Percentiles rank a stretch among this genome's conserved stretches.
Evolutionary conservation across 2,113 vertebrate genomes (phyloP).

Genomic region (Leptosomus discolor): DNA sequence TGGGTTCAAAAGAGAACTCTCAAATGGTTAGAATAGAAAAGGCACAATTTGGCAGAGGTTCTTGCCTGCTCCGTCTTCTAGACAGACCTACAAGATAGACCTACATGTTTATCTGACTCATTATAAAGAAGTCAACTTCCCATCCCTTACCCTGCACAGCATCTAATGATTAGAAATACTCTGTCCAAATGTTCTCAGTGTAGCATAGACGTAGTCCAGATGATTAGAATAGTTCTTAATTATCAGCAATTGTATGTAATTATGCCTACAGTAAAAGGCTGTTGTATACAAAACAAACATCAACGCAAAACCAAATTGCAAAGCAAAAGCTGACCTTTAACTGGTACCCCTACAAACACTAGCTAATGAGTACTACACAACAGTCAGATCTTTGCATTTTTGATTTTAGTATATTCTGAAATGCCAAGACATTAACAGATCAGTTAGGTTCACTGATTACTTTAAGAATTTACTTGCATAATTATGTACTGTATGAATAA

Average conservation of each 20-base stretch:
- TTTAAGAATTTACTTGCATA: neutral
- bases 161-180: neutral
- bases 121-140: neutral
- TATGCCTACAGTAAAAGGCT: slow-evolving; percentile 11
- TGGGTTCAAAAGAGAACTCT: neutral
- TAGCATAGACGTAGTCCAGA: neutral
- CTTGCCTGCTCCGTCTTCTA: neutral
- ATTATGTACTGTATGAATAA: neutral
- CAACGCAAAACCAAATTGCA: slow-evolving; percentile 29
- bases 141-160: neutral
- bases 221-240: slow-evolving; percentile 23
- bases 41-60: neutral
- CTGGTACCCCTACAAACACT: slow-evolving; percentile 28
- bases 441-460: neutral
- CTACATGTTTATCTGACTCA: neutral
- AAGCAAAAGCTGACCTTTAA: slow-evolving; percentile 46
- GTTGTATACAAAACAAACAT: slow-evolving; percentile 48
- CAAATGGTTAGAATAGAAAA: neutral
- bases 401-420: slow-evolving; percentile 8
- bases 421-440: slow-evolving; percentile 11
- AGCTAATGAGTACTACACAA: neutral
- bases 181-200: neutral
- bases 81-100: neutral
- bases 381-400: neutral
- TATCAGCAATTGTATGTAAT: slow-evolving; percentile 43